Base-by-base conservation (phyloP, 30 jellyfish, hydroid and myxozoan genomes). In the Mastigias papua region DNA sequence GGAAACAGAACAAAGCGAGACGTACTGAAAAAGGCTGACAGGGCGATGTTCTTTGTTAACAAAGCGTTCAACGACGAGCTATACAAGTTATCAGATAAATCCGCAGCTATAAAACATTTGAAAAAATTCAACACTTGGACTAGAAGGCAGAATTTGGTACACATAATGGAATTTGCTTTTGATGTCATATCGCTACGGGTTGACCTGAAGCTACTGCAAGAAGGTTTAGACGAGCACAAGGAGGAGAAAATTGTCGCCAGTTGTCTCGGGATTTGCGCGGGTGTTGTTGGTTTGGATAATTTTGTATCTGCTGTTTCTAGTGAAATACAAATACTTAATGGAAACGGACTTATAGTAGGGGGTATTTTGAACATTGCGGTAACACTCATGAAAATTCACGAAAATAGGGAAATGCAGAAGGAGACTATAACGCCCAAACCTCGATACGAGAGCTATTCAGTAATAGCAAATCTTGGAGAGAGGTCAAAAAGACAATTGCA, bases 201-300 rank as follows among this genome's bases (percentile, higher is more conserved):
- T 5, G 73, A 57, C 60, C 15, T 85, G 73, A 64, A 73, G 77
- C 57, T 85, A 54, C 94, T 85, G 29, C 27, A 64, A 16, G 69
- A 54, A 3, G 88, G 88, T 7, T 48, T 85, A 17, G 61, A 62
- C n/a, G 34, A 21, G 2, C 94, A 77, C 71, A 66, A 85, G 29
- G 50, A 32, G n/a, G 81, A 51, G 31, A 48, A 37, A 21, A 31
- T 85, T 25, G 88, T 86, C 26, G 82, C 94, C 60, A 60, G 73
- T 22, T 73, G 83, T 57, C 85, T 85, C 82, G 94, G 94, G 65
- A 42, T 85, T 15, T 34, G 88, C 34, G 88, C 94, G 74, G 94
- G 94, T 32, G 73, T 85, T 13, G 65, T 73, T 31, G 94, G 94
- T 31, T 63, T 85, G 35, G 83, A 85, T 20, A 50, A 37, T n/a